phyloP scores from a whole-genome alignment of 2,113 vertebrate species.

The Ursus arctos region DNA sequence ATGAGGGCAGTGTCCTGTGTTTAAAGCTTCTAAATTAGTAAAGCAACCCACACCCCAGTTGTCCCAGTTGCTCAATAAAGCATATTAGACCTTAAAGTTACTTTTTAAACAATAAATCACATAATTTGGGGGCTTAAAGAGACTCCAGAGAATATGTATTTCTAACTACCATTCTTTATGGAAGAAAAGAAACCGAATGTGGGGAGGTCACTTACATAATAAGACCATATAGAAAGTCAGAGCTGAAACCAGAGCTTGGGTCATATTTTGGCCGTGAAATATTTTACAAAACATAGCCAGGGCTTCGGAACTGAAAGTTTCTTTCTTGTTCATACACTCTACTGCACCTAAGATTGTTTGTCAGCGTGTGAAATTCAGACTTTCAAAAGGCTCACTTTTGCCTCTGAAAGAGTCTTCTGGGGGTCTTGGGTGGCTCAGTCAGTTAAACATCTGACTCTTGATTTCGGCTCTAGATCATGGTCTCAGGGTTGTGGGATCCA shows the following conservation, averaged over 20 bases:
- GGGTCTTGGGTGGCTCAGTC: background rate
- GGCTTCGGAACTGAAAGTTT: background rate
- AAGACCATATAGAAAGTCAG: background rate
- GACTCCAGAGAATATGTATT: background rate
- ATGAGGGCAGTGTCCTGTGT: constrained; percentile 11
- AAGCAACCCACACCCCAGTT: background rate
- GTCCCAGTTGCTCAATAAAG: background rate
- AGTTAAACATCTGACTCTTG: background rate
- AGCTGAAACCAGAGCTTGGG: background rate
- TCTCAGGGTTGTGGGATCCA: background rate
- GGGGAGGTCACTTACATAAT: background rate
- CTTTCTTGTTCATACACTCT: background rate
- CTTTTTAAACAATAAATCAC: background rate
- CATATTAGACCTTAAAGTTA: background rate
- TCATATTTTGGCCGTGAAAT: background rate
- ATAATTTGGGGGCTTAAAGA: background rate
- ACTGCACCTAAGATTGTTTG: background rate
- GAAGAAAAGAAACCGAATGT: background rate
- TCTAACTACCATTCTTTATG: background rate
- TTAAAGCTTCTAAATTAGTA: background rate
- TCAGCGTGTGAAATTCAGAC: background rate
- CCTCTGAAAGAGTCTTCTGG: background rate
- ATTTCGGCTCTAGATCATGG: background rate
- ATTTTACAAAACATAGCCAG: background rate
- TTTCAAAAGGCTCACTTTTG: background rate